Conservation (phyloP, 2,113 vertebrate species). For the Polypterus bichir region DNA sequence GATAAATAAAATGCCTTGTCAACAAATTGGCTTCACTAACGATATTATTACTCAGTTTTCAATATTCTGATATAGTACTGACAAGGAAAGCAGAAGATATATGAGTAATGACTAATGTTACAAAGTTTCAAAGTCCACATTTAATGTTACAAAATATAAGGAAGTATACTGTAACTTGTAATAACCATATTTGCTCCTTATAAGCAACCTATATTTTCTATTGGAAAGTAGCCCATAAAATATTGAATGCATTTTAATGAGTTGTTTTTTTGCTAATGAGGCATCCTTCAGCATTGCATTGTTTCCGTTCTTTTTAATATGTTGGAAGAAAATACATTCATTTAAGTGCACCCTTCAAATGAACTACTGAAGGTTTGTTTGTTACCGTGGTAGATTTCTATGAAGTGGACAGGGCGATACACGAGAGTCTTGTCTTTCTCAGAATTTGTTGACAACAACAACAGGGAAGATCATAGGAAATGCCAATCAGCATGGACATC, state of each 20-base stretch:
- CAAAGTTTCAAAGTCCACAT: no score
- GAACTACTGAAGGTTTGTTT: constrained; percentile 63
- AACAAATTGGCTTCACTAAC: constrained; percentile 24
- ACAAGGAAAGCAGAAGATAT: constrained; percentile 58
- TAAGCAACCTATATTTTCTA: no score
- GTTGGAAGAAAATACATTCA: constrained; percentile 59
- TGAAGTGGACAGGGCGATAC: constrained; percentile 57
- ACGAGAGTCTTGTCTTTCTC: constrained; percentile 61
- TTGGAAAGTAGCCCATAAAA: constrained; percentile 1
- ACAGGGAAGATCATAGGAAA: constrained; percentile 80
- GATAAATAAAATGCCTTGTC: constrained; percentile 22
- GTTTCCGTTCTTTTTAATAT: constrained; percentile 57
- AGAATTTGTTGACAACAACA: constrained; percentile 83
- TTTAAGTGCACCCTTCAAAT: constrained; percentile 51
- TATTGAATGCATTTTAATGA: constrained; percentile 9
- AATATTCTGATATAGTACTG: constrained; percentile 57
- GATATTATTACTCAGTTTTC: constrained; percentile 63
- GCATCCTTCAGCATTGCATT: constrained; percentile 35
- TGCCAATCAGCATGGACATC: constrained; percentile 88
- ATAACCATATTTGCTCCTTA: no score
- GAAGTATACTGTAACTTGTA: no score
- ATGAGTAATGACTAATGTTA: constrained; percentile 23
- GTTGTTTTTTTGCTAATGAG: constrained; percentile 7
- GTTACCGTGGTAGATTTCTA: constrained; percentile 51
- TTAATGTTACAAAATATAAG: no score